A percentile compares a stretch with the other conserved stretches of the same genome.
Conservation (phyloP, 2,888 invertebrate genomes). For the Pemphredon lugubris region DNA sequence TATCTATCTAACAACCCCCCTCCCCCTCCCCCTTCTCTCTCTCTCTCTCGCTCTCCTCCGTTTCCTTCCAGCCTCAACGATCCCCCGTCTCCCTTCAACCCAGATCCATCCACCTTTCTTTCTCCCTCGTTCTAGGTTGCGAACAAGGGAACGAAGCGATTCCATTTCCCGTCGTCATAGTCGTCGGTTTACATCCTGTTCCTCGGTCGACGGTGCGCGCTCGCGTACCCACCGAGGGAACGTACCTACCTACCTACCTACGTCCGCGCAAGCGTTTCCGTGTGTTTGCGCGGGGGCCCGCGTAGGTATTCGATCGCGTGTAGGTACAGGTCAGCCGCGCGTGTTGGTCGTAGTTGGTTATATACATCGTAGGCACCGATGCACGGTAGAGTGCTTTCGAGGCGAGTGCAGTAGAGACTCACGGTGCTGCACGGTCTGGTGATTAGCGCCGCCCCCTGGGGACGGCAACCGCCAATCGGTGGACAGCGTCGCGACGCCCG, state of each 20-base stretch:
- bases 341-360: constrained; percentile 34
- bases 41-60: not conserved
- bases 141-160: constrained; percentile 64
- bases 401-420: constrained; percentile 77
- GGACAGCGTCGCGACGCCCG: constrained; percentile 80
- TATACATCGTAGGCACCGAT: constrained; percentile 64
- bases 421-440: constrained; percentile 79
- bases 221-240: no score
- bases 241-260: no score
- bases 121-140: constrained; percentile 27
- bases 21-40: not conserved
- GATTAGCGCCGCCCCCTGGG: constrained; percentile 81
- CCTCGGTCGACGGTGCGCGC: constrained; percentile 58
- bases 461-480: constrained; percentile 80
- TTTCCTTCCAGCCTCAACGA: not conserved
- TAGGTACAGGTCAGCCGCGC: constrained; percentile 39
- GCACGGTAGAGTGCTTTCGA: constrained; percentile 78
- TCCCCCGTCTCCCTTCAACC: not conserved
- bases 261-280: constrained; percentile 10
- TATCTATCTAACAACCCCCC: no score
- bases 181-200: constrained; percentile 74
- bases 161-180: constrained; percentile 74
- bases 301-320: not conserved
- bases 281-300: constrained; percentile 25
- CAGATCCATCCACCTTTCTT: constrained; percentile 3